These are phyloP conservation scores for Amblyopsis rosae DNA, from an alignment of 2,113 vertebrate genomes.

Conservation along the genomic window DNA sequence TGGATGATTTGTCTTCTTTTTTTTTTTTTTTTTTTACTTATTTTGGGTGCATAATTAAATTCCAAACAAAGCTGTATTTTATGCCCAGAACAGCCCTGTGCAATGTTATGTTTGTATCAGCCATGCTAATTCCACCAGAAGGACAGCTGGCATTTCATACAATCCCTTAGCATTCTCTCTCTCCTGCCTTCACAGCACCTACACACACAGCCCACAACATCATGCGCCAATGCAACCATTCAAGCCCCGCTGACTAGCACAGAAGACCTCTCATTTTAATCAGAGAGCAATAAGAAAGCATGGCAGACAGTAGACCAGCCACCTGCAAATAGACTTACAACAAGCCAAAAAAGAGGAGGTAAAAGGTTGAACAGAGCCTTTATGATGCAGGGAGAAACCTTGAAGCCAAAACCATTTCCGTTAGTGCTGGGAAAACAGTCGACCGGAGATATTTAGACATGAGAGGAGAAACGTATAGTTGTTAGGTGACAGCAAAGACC, in stretches of 20 bases:
- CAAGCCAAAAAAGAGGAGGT: neutral
- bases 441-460: slow-evolving; percentile 44
- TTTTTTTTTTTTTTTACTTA: neutral
- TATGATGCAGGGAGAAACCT: slow-evolving; percentile 36
- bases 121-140: slow-evolving; percentile 57
- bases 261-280: slow-evolving; percentile 18
- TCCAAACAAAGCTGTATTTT: slow-evolving; percentile 35
- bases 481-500: slow-evolving; percentile 30
- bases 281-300: slow-evolving; percentile 39
- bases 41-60: slow-evolving; percentile 24
- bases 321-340: slow-evolving; percentile 49
- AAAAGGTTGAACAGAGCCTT: slow-evolving; percentile 22
- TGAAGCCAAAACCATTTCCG: slow-evolving; percentile 36
- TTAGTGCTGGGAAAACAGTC: slow-evolving; percentile 50
- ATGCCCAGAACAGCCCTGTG: slow-evolving; percentile 74
- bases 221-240: slow-evolving; percentile 13
- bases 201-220: neutral
- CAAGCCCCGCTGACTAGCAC: slow-evolving; percentile 32
- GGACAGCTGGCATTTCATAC: neutral
- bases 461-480: slow-evolving; percentile 23
- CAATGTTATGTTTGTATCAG: slow-evolving; percentile 73
- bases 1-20: too few species aligned
- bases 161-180: neutral
- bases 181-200: too few species aligned
- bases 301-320: slow-evolving; percentile 36